phyloP scores from a whole-genome alignment of 2,888 invertebrate species.

The Lithophane leautieri region DNA sequence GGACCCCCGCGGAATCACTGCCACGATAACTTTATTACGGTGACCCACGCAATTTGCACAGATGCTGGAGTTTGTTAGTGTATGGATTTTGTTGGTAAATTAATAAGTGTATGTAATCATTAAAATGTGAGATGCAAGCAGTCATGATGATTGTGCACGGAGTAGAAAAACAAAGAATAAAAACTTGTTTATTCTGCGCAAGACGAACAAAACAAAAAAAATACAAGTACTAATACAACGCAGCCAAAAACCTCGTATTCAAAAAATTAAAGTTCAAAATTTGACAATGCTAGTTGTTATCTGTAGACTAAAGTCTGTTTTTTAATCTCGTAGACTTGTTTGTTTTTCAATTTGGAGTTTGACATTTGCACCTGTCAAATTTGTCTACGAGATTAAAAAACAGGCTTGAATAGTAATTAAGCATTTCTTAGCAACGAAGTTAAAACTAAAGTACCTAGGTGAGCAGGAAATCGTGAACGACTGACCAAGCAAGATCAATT shows the following conservation, averaged over 20 bases:
- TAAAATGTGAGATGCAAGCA: not conserved
- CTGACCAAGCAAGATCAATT: not conserved
- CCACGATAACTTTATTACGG: conserved; percentile 81
- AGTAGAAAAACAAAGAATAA: not conserved
- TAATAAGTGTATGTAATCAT: conserved; percentile 20
- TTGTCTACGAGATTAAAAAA: too few species aligned
- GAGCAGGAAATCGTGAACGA: not conserved
- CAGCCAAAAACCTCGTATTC: too few species aligned
- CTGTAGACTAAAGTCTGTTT: too few species aligned
- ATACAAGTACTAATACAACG: too few species aligned
- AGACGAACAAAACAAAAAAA: too few species aligned
- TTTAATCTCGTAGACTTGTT: too few species aligned
- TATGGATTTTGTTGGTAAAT: conserved; percentile 11
- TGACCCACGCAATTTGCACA: conserved; percentile 81
- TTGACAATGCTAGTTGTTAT: too few species aligned
- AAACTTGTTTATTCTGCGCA: too few species aligned
- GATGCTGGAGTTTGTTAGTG: conserved; percentile 25
- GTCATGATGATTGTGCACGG: not conserved
- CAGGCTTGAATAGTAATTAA: too few species aligned
- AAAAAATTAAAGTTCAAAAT: not conserved
- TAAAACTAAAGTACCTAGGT: not conserved
- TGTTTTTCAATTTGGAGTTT: too few species aligned
- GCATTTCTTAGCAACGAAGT: too few species aligned
- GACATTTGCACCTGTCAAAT: too few species aligned
- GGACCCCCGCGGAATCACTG: conserved; percentile 82